Percentiles rank a stretch among this genome's conserved stretches.
phyloP scores from a whole-genome alignment of 53 echinoderm and acorn worm species.

The Antedon mediterranea region DNA sequence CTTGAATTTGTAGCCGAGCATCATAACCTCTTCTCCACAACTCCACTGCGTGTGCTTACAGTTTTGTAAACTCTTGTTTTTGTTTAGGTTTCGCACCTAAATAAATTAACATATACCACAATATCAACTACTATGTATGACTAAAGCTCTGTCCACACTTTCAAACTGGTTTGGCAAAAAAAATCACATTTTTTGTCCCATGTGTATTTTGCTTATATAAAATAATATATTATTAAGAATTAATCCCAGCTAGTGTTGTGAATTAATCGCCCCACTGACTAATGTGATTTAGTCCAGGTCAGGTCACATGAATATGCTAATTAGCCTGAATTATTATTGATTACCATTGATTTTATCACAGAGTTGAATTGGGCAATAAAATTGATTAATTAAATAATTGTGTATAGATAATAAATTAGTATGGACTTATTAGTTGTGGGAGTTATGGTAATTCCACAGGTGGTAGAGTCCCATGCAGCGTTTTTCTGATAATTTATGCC shows the following conservation, averaged over 20 bases:
- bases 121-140: too few species aligned
- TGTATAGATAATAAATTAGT: not conserved
- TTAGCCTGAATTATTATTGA: not conserved
- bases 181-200: too few species aligned
- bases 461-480: not conserved
- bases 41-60: too few species aligned
- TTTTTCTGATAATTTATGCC: not conserved
- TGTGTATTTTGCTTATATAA: too few species aligned
- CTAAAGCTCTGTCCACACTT: too few species aligned
- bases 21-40: too few species aligned
- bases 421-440: not conserved
- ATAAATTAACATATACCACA: too few species aligned
- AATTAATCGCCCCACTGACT: not conserved
- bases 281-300: not conserved
- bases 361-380: not conserved
- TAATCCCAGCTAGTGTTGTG: not conserved
- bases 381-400: not conserved
- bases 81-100: too few species aligned
- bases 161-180: too few species aligned
- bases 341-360: not conserved
- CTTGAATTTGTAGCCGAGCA: too few species aligned
- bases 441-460: not conserved
- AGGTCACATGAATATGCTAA: not conserved
- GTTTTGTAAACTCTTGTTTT: too few species aligned
- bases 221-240: too few species aligned